Conservation (phyloP, 2,113 vertebrate species). For the Oryzias javanicus region DNA sequence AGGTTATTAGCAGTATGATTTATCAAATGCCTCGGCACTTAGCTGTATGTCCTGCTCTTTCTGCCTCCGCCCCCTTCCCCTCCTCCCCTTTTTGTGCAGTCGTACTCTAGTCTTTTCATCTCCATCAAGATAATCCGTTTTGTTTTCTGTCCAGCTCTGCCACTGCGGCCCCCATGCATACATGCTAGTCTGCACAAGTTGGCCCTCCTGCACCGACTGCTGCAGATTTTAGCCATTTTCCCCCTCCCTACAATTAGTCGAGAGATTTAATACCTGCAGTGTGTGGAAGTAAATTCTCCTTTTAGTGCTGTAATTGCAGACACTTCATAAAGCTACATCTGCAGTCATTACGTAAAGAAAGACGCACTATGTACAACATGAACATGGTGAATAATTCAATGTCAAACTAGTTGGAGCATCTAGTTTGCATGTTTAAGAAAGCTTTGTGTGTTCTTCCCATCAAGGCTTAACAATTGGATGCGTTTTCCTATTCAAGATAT, state of each 20-base stretch:
- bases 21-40: slow-evolving; percentile 50
- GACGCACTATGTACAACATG: too few species aligned
- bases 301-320: not conserved
- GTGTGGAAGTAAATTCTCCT: not conserved
- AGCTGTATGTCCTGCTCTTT: slow-evolving; percentile 34
- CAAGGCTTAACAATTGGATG: too few species aligned
- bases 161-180: slow-evolving; percentile 15
- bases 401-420: too few species aligned
- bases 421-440: too few species aligned
- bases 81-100: slow-evolving; percentile 37
- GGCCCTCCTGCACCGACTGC: slow-evolving; percentile 14
- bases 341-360: too few species aligned
- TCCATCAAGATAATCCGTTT: slow-evolving; percentile 38
- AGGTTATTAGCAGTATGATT: slow-evolving; percentile 58
- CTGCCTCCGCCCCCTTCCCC: slow-evolving; percentile 11
- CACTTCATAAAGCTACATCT: not conserved
- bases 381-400: too few species aligned
- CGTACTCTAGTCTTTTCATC: slow-evolving; percentile 25
- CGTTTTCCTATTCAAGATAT: too few species aligned
- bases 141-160: slow-evolving; percentile 35
- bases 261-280: not conserved
- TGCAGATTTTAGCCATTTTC: slow-evolving; percentile 27
- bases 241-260: too few species aligned
- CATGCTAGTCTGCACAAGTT: slow-evolving; percentile 12
- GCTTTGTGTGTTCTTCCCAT: too few species aligned